Base-by-base conservation (phyloP, 1,140 invertebrate genomes). In the Cherax destructor region DNA sequence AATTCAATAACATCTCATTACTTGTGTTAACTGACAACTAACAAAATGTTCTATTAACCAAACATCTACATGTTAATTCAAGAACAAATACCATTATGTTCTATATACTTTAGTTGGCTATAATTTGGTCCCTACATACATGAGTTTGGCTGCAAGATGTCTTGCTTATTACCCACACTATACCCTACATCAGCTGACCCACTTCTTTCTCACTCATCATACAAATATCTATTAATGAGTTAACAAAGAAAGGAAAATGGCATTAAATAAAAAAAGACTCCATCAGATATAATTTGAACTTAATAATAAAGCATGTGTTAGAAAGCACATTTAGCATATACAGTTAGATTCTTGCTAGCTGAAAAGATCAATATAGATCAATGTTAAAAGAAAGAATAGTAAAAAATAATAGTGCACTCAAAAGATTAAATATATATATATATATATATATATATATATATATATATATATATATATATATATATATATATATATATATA, bases 81-180 rank as follows among this genome's bases (percentile, higher is more conserved):
- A 56, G 52, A 56, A 56, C 13, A 56, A 74, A n/a, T 74, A 5
- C 69, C 69, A 74, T 30, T 30, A 6, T 74, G 69, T 7, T 74
- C 7, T 30, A 30, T 11, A 74, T 74, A 30, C 30, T 74, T 74
- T 74, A n/a, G n/a, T 74, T 74, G 69, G 69, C 69, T 74, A 74
- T 74, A 74, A 30, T n/a, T 74, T 74, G 69, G 69, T 74, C 69
- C 69, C 69, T 74, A 74, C 69, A 30, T 74, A 30, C 16, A 30
- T 74, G n/a, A 30, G 69, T 21, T 74, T 74, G 11, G 24, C 7
- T 74, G n/a, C 69, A 80, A 80, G 11, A 52, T 13, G 21, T 47
- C 69, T 74, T 13, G 4, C 49, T 50, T 52, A 80, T 56, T n/a
- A 80, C 78, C 49, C 7, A 74, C n/a, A 30, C n/a, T 74, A 30